These are phyloP conservation scores for Tenthredo amoena DNA, from an alignment of 2,888 invertebrate genomes.

Conservation along the genomic window DNA sequence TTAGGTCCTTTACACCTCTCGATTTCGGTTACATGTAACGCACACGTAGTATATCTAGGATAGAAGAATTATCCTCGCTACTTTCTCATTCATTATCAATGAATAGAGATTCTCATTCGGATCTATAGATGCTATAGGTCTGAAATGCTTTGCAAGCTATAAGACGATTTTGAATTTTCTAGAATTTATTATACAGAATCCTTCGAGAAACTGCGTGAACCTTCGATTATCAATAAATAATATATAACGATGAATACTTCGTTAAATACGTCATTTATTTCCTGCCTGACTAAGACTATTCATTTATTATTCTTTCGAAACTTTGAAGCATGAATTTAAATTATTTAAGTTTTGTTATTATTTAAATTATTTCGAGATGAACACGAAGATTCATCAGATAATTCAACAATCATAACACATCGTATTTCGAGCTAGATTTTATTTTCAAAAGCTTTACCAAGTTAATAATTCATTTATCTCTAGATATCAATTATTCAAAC, in stretches of 20 bases:
- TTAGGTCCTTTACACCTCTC: background rate
- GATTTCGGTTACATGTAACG: background rate
- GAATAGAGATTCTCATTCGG: background rate
- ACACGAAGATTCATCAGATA: background rate
- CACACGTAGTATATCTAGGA: background rate
- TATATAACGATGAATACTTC: too few species aligned
- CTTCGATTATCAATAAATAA: too few species aligned
- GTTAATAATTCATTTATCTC: background rate
- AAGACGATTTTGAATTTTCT: background rate
- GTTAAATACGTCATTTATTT: background rate
- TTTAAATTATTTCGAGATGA: too few species aligned
- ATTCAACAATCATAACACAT: background rate
- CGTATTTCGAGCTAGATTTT: background rate
- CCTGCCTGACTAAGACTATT: background rate
- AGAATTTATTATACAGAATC: background rate
- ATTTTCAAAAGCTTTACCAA: background rate
- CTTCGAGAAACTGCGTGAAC: background rate
- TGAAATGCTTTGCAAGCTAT: background rate
- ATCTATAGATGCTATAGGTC: background rate
- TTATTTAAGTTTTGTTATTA: too few species aligned
- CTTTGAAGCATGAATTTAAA: too few species aligned
- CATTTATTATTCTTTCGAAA: background rate
- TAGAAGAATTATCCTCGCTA: too few species aligned
- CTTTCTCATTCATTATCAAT: background rate
- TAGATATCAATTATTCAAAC: background rate